Evolutionary conservation across 2,888 invertebrate species (phyloP).

Genomic region (Hipparchia sbordonii): DNA sequence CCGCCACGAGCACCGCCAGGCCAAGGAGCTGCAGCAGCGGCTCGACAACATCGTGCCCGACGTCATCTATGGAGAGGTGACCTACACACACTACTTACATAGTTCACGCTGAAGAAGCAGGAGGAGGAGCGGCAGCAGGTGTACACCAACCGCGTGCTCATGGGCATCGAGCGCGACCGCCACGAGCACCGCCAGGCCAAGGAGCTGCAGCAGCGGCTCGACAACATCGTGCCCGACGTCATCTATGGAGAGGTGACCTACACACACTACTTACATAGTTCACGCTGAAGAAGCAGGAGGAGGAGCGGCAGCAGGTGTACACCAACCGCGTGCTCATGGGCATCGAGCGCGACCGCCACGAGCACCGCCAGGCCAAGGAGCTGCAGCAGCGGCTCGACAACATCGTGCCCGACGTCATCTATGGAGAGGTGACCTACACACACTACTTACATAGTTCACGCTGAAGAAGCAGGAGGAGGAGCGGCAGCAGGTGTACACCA

Average conservation of each 20-base stretch:
- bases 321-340: no score
- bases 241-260: conserved; percentile 47
- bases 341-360: no score
- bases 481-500: conserved; percentile 71
- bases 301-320: no score
- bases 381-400: no score
- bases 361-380: no score
- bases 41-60: conserved; percentile 74
- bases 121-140: no score
- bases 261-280: no score
- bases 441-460: conserved; percentile 84
- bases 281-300: no score
- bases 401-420: conserved; percentile 42
- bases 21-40: conserved; percentile 50
- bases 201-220: conserved; percentile 54
- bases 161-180: no score
- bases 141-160: no score
- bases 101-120: no score
- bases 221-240: conserved; percentile 78
- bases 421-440: conserved; percentile 53
- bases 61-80: conserved; percentile 58
- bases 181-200: conserved; percentile 9
- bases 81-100: not conserved
- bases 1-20: conserved; percentile 9
- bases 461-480: conserved; percentile 88